Evolutionary conservation across 1,140 invertebrate genomes (phyloP), one percentile per base, ranked within the genome.

Genomic region (Nymphalis io): DNA sequence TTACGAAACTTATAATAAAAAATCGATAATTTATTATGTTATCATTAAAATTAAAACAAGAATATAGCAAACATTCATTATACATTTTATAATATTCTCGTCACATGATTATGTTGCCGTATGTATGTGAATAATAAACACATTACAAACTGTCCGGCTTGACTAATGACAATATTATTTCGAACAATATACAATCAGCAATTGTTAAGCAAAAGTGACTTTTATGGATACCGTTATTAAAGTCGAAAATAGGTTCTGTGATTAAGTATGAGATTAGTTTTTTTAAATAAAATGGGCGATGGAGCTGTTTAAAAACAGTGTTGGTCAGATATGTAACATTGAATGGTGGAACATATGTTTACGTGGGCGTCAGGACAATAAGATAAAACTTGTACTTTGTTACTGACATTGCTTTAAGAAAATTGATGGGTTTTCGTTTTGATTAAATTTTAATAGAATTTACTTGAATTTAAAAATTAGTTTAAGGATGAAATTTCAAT

Each of bases 91-190:
- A 64, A 64, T 57, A 55, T 57, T 61, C 69, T 73, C 70, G 72
- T 70, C 62, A 76, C 63, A 70, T 74, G 71, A 76, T 71, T 79
- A 71, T 73, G 72, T 76, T 64, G 57, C 70, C 44, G 60, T 73
- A 48, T 68, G 74, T 78, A 79, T 71, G 70, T 73, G 74, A 80
- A 76, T 76, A 75, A 74, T 76, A 74, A 78, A 83, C 71, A 81
- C 76, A 77, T 83, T 81, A 80, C 67, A 70, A 72, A 66, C 78
- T 83, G 81, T 80, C 80, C 74, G 67, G 68, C 44, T 74, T 82
- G 80, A 83, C 75, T 73, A 80, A 82, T 79, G 78, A 76, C 74
- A 66, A 71, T 73, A 82, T 76, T 79, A 79, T 70, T 72, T 73
- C 68, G 73, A 80, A 82, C 78, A 80, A 80, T 82, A 74, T 15